Base-by-base conservation (phyloP, 2,113 vertebrate genomes). In the Cebus imitator region DNA sequence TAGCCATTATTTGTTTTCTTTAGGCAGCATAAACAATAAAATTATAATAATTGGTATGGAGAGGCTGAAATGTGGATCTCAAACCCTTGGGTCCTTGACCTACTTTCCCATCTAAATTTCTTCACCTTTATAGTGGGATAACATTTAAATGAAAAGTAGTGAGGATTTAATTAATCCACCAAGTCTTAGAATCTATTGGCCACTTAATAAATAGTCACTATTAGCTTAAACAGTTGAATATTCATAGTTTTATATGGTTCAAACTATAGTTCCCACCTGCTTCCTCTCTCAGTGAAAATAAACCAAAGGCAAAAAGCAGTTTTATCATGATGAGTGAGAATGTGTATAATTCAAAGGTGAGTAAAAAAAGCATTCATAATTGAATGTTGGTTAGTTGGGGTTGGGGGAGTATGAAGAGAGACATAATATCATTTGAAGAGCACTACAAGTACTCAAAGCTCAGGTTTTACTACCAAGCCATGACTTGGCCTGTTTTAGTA, bases 301-400 rank as follows among this genome's bases (percentile, higher is more conserved):
- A 95, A 50, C 27, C 52, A 76, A 83, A 45, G 87, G 32, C 16
- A 80, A 57, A 92, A 21, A 90, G 52, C 89, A 94, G 12, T 80
- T 70, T n/a, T 76, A 23, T 91, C 23, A 35, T 55, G 14, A 66
- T 61, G 30, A 82, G 21, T 32, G 37, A 95, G 18, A 88, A 80
- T 87, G n/a, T 84, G 10, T 50, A 40, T 96, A 96, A 64, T 93
- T 87, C 50, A 91, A 52, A 93, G 66, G 3, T 68, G 72, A 92
- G 17, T 95, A 12, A 82, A 37, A 90, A 55, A 81, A 30, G 14
- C 72, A 48, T 87, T 80, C 55, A 43, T 57, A 80, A n/a, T 50
- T 78, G 48, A 21, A 43, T 90, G 64, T 27, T 95, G 16, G 58
- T 58, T 90, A 76, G 55, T 35, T 82, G 37, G 50, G 89, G 57